phyloP scores from a whole-genome alignment of 2,797 vertebrate genomes.

The Xenops minutus region DNA sequence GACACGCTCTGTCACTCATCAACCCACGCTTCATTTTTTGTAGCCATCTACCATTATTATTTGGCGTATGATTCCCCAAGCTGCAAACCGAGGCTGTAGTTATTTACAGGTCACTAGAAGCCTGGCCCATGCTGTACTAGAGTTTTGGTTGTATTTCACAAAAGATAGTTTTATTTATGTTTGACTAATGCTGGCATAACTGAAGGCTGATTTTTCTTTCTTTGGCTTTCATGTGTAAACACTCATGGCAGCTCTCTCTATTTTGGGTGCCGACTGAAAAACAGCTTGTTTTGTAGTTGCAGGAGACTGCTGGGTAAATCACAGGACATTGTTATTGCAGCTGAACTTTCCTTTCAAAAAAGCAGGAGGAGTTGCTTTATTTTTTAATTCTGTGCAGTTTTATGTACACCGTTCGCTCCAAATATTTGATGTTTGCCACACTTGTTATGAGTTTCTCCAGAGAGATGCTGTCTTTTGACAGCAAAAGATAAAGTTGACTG shows the following conservation, averaged over 20 bases:
- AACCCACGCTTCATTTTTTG: background rate
- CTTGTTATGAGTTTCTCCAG: slow-evolving; percentile 78
- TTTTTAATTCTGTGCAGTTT: slow-evolving; percentile 39
- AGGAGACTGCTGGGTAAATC: slow-evolving; percentile 21
- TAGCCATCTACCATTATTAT: background rate
- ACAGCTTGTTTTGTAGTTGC: slow-evolving; percentile 15
- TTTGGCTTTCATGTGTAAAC: slow-evolving; percentile 9
- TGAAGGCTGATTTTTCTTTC: slow-evolving; percentile 18
- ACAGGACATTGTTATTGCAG: background rate
- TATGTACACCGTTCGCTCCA: slow-evolving; percentile 13
- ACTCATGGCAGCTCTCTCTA: slow-evolving; percentile 6
- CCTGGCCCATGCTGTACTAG: background rate
- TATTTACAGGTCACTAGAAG: slow-evolving; percentile 24
- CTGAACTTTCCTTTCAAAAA: slow-evolving; percentile 30
- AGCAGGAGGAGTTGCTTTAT: slow-evolving; percentile 26
- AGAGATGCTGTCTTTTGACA: slow-evolving; percentile 75
- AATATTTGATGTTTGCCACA: slow-evolving; percentile 67
- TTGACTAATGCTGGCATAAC: background rate
- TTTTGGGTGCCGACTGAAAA: slow-evolving; percentile 36
- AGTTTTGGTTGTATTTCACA: slow-evolving; percentile 30
- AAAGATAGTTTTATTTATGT: slow-evolving; percentile 26
- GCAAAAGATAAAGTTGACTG: slow-evolving; percentile 76
- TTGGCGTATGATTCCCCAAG: background rate
- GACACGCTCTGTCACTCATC: slow-evolving; percentile 6
- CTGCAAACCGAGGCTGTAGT: background rate